phyloP scores from a whole-genome alignment of 2,888 invertebrate genomes.

The Trypoxylon attenuatum region DNA sequence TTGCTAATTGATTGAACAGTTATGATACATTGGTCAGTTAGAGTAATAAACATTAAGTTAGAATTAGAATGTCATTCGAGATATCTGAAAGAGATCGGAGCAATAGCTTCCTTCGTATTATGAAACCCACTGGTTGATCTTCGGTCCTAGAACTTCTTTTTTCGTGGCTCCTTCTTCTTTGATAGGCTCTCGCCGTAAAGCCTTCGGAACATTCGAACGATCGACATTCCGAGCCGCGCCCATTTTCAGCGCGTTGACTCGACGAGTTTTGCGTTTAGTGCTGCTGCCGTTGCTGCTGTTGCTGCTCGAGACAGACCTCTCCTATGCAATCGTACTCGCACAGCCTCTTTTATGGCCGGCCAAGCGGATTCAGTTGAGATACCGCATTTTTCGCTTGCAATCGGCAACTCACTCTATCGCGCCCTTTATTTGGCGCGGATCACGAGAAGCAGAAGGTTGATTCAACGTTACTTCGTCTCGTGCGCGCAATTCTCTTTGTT shows the following conservation, averaged over 20 bases:
- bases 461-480: no score
- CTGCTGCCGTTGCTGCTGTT: constrained; percentile 30
- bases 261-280: constrained; percentile 64
- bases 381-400: constrained; percentile 18
- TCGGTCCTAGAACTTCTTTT: constrained; percentile 12
- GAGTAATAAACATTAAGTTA: no score
- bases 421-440: constrained; percentile 35
- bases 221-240: constrained; percentile 72
- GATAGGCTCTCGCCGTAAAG: constrained; percentile 23
- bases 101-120: no score
- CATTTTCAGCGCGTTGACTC: constrained; percentile 67
- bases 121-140: no score
- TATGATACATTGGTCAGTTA: no score
- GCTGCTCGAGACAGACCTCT: constrained; percentile 30
- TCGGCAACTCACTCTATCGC: not conserved
- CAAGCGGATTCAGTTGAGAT: constrained; percentile 32
- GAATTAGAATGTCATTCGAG: no score
- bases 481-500: no score
- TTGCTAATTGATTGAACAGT: no score
- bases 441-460: no score
- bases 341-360: constrained; percentile 54
- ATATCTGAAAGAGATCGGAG: no score
- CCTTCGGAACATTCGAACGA: constrained; percentile 67
- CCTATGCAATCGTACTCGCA: constrained; percentile 26
- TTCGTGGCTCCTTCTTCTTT: constrained; percentile 5